phyloP scores from a whole-genome alignment of 2,797 vertebrate genomes.

The Cyclura pinguis region DNA sequence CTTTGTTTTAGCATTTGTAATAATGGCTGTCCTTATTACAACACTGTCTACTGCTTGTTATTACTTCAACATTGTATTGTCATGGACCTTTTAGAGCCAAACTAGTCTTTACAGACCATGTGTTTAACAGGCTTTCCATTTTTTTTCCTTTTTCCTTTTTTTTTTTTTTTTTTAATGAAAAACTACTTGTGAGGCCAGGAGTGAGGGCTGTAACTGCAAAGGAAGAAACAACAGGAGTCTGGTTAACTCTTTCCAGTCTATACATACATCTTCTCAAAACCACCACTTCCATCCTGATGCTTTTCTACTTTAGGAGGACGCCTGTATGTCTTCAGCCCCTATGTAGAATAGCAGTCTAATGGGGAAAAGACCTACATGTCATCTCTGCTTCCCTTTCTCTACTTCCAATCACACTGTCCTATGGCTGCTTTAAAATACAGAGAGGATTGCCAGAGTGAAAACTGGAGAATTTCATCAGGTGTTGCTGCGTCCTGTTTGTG shows the following conservation, averaged over 20 bases:
- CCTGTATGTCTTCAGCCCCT: background rate
- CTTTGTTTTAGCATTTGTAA: too few species aligned
- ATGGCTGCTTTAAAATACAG: background rate
- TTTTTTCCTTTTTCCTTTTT: rapidly evolving
- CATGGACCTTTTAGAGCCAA: background rate
- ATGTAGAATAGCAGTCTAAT: background rate
- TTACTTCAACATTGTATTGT: background rate
- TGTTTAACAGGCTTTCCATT: background rate
- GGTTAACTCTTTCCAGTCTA: background rate
- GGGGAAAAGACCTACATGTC: background rate
- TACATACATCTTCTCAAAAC: background rate
- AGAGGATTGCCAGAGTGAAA: too few species aligned
- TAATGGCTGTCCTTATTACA: too few species aligned
- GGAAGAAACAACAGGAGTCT: background rate
- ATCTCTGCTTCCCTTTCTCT: background rate
- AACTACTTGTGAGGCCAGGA: background rate
- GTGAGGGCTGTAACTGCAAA: background rate
- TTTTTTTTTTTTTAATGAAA: background rate
- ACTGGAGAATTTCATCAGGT: too few species aligned
- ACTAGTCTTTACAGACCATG: background rate
- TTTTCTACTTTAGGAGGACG: background rate
- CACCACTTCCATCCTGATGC: too few species aligned
- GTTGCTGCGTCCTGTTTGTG: too few species aligned
- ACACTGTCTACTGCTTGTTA: background rate
- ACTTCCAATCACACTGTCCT: background rate